Conservation (phyloP, 2,113 vertebrate genomes). For the Aviceda subcristata region DNA sequence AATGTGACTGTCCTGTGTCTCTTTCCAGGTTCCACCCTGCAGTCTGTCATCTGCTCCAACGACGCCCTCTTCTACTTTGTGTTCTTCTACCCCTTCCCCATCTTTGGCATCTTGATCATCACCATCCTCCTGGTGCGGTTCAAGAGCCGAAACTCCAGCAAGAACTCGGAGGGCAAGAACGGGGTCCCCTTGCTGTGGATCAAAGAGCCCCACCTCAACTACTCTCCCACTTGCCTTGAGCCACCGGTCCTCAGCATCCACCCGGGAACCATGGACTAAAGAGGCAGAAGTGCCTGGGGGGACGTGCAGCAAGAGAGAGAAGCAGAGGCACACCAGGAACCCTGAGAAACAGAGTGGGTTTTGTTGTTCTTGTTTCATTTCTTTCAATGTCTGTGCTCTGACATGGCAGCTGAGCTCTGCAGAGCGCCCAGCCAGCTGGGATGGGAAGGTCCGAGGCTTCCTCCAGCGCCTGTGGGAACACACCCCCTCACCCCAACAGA, state of each 20-base stretch:
- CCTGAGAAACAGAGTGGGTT: background rate
- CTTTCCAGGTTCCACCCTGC: conserved; percentile 82
- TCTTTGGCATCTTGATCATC: conserved; percentile 94
- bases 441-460: background rate
- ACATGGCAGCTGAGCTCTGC: background rate
- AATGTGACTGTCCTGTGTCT: background rate
- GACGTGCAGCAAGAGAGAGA: background rate
- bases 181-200: conserved; percentile 98
- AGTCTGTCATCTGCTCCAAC: conserved; percentile 93
- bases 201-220: conserved; percentile 97
- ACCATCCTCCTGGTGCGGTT: conserved; percentile 92
- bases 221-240: conserved; percentile 96
- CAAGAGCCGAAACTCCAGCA: conserved; percentile 88
- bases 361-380: conserved; percentile 43
- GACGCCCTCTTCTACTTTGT: conserved; percentile 96
- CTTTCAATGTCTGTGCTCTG: background rate
- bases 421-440: background rate
- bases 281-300: background rate
- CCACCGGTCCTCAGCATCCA: conserved; percentile 95
- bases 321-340: background rate
- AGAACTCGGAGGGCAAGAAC: conserved; percentile 94
- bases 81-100: conserved; percentile 98
- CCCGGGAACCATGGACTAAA: conserved; percentile 94
- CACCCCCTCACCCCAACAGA: background rate
- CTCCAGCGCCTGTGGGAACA: background rate